Evolutionary conservation across 2,888 invertebrate species (phyloP).

Genomic region (Protodeltote pygarga): DNA sequence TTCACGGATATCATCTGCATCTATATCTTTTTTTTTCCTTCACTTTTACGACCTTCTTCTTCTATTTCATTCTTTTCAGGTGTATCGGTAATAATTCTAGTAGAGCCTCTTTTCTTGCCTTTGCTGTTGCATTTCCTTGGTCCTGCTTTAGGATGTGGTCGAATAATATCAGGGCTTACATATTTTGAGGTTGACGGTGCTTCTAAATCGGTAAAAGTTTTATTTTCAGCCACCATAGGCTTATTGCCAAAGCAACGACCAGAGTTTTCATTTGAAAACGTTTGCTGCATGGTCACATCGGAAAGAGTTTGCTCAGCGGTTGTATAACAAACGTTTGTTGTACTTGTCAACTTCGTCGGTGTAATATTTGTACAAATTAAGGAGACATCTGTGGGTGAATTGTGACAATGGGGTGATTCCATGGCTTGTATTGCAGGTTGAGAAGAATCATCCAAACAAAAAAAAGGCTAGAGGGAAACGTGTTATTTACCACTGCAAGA

Average conservation of each 20-base stretch:
- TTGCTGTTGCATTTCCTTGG: constrained; percentile 28
- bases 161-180: constrained; percentile 36
- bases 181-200: constrained; percentile 3
- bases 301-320: constrained; percentile 1
- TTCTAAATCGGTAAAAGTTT: constrained; percentile 3
- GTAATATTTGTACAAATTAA: constrained; percentile 2
- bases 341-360: constrained; percentile 2
- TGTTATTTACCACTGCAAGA: not conserved
- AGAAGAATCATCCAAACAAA: not conserved
- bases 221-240: constrained; percentile 1
- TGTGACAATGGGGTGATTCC: not conserved
- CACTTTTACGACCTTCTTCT: constrained; percentile 13
- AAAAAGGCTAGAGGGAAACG: not conserved
- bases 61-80: constrained; percentile 36
- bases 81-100: constrained; percentile 42
- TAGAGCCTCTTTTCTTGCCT: constrained; percentile 37
- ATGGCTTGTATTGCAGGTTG: not conserved
- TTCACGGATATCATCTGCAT: constrained; percentile 27
- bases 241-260: not conserved
- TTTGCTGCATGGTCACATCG: no score
- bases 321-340: not conserved
- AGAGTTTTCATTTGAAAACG: constrained; percentile 1
- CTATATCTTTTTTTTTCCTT: constrained; percentile 8
- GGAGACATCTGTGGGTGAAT: not conserved
- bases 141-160: constrained; percentile 39